Conservation (phyloP, 1,140 invertebrate genomes). For the Hycleus phaleratus region DNA sequence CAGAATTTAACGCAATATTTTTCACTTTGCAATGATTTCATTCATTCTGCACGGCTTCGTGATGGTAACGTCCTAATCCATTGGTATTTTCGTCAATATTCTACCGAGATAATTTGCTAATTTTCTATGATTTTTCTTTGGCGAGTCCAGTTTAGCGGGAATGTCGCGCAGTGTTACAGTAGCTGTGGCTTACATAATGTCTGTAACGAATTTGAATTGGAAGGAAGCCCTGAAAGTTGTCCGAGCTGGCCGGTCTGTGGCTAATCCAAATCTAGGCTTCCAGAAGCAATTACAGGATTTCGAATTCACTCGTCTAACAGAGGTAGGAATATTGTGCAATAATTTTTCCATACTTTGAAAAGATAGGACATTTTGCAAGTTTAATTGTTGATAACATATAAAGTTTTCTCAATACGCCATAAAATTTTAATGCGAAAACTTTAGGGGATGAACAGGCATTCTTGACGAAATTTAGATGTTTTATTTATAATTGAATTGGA, state of each 20-base stretch:
- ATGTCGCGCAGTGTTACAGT: slow-evolving; percentile 94
- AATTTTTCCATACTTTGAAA: too few species aligned
- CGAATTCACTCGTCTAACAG: slow-evolving; percentile 69
- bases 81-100: slow-evolving; percentile 58
- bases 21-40: slow-evolving; percentile 90
- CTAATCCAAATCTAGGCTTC: slow-evolving; percentile 94
- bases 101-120: neutral
- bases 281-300: slow-evolving; percentile 90
- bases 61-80: slow-evolving; percentile 92
- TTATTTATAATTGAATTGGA: too few species aligned
- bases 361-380: too few species aligned
- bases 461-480: too few species aligned
- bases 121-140: neutral
- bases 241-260: slow-evolving; percentile 77
- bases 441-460: neutral
- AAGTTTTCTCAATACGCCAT: neutral
- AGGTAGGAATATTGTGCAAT: slow-evolving; percentile 49
- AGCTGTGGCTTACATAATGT: slow-evolving; percentile 92
- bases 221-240: slow-evolving; percentile 90
- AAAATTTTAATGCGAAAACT: neutral
- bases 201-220: slow-evolving; percentile 82
- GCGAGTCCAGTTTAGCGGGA: slow-evolving; percentile 70
- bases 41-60: slow-evolving; percentile 78
- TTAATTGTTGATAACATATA: too few species aligned
- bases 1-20: slow-evolving; percentile 93